phyloP scores from a whole-genome alignment of 1,140 invertebrate species.

The Metaphire vulgaris region DNA sequence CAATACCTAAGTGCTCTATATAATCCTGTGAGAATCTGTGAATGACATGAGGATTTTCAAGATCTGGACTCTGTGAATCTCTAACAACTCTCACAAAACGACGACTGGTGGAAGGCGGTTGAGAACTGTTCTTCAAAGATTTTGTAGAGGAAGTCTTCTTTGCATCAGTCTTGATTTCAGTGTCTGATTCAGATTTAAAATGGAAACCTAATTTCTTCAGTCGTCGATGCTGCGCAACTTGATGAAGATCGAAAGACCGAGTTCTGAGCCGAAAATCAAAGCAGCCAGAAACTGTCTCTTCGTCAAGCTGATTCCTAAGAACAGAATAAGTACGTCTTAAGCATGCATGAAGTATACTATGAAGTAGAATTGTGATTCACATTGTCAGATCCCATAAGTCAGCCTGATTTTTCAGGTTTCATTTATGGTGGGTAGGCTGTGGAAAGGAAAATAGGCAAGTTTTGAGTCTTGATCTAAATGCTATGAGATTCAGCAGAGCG shows the following conservation, averaged over 20 bases:
- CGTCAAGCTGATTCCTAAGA: not conserved
- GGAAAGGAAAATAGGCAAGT: too few relatives aligned
- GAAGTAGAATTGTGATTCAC: too few relatives aligned
- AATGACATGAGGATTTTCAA: not conserved
- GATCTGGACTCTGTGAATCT: not conserved
- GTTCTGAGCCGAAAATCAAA: not conserved
- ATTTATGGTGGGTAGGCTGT: too few relatives aligned
- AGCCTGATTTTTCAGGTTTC: too few relatives aligned
- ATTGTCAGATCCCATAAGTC: too few relatives aligned
- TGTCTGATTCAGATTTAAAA: not conserved
- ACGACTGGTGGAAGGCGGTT: not conserved
- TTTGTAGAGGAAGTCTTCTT: not conserved
- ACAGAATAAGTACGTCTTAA: too few relatives aligned
- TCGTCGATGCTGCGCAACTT: not conserved
- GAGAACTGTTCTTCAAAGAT: not conserved
- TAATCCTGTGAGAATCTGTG: not conserved
- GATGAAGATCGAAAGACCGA: not conserved
- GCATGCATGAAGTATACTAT: too few relatives aligned
- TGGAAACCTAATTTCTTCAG: not conserved
- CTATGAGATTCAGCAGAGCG: too few relatives aligned
- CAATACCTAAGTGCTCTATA: not conserved
- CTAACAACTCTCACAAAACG: not conserved
- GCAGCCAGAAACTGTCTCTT: not conserved
- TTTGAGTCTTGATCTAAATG: too few relatives aligned
- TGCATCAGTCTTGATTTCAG: not conserved